Conservation (phyloP, 2,888 invertebrate genomes). For the Mantis religiosa region DNA sequence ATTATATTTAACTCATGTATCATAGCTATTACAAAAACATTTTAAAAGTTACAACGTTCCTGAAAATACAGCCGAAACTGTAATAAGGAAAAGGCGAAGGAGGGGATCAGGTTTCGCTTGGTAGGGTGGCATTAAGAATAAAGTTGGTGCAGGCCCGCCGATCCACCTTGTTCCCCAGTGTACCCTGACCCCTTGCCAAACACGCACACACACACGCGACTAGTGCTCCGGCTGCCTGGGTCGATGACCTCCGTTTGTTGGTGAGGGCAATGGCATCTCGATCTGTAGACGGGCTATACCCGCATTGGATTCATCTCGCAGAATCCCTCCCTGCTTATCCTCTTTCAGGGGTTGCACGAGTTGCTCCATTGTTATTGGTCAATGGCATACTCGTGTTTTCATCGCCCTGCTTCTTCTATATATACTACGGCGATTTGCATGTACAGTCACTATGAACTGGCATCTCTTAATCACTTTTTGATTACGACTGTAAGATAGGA, state of each 20-base stretch:
- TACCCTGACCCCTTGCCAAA: constrained; percentile 5
- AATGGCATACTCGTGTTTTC: too few relatives aligned
- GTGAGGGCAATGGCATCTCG: constrained; percentile 11
- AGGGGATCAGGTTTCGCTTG: not conserved
- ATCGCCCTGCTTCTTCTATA: too few relatives aligned
- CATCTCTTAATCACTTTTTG: too few relatives aligned
- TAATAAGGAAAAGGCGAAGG: too few relatives aligned
- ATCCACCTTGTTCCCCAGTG: not conserved
- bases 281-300: not conserved
- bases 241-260: constrained; percentile 3
- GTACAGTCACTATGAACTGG: too few relatives aligned
- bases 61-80: too few relatives aligned
- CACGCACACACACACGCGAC: not conserved
- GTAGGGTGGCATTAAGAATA: not conserved
- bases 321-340: not conserved
- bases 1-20: too few relatives aligned
- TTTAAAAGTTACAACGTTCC: too few relatives aligned
- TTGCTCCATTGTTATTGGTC: too few relatives aligned
- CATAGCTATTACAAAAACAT: too few relatives aligned
- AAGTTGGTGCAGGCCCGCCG: not conserved
- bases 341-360: not conserved
- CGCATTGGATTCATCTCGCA: not conserved
- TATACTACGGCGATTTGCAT: too few relatives aligned
- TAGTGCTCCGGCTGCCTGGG: not conserved
- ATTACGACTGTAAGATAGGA: too few relatives aligned